phyloP scores from a whole-genome alignment of 2,113 vertebrate genomes.

The Alces alces region DNA sequence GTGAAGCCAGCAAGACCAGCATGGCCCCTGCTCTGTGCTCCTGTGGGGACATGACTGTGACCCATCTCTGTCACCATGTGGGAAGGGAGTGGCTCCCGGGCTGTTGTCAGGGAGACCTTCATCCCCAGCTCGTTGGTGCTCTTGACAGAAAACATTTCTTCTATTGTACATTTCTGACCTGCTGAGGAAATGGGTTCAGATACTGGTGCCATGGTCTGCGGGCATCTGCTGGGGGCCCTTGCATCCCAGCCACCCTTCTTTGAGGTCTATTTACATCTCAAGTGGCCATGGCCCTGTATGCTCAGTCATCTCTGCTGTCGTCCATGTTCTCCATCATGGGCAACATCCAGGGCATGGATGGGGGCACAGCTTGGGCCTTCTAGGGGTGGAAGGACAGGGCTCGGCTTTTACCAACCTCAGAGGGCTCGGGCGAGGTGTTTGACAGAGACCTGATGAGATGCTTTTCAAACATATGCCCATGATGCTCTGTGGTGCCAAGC shows the following conservation, averaged over 20 bases:
- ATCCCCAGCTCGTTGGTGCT: neutral
- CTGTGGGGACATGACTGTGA: neutral
- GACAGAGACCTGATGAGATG: neutral
- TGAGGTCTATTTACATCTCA: neutral
- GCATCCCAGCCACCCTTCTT: neutral
- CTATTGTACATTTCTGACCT: neutral
- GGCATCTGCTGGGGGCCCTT: neutral
- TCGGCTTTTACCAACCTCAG: neutral
- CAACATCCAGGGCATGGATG: no score
- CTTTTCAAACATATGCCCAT: neutral
- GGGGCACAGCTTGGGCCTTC: neutral
- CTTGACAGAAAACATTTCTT: neutral
- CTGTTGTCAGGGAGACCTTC: neutral
- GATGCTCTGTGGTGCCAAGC: neutral
- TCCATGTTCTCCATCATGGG: neutral
- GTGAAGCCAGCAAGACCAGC: neutral
- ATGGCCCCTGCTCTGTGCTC: neutral
- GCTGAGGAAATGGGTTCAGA: neutral
- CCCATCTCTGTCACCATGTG: neutral
- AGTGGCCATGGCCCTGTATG: no score
- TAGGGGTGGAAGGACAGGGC: neutral
- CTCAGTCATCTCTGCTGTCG: rapidly evolving
- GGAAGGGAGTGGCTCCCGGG: neutral
- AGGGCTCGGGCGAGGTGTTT: neutral
- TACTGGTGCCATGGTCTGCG: neutral